Evolutionary conservation across 2,113 vertebrate genomes (phyloP).

Genomic region (Pantherophis guttatus): DNA sequence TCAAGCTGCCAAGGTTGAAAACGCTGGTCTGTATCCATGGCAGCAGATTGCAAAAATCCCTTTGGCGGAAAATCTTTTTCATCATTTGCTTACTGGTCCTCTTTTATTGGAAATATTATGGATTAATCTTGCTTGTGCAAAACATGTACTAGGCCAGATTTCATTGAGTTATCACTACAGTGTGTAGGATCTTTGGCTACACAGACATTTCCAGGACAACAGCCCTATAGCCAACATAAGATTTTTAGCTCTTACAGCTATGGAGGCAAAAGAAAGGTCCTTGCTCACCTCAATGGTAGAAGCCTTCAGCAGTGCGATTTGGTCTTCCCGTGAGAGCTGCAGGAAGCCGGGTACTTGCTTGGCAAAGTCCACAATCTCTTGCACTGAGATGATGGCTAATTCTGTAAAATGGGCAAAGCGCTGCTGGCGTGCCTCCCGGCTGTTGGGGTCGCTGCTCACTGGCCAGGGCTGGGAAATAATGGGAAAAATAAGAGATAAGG

Average conservation of each 20-base stretch:
- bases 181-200: not conserved
- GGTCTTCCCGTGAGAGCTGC: conserved; percentile 70
- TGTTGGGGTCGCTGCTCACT: conserved; percentile 68
- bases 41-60: not conserved
- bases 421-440: conserved; percentile 71
- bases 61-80: not conserved
- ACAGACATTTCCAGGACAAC: not conserved
- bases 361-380: conserved; percentile 75
- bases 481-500: not conserved
- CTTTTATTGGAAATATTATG: not conserved
- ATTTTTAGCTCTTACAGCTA: not conserved
- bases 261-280: not conserved
- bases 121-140: not conserved
- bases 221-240: too few species aligned
- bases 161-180: not conserved
- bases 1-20: not conserved
- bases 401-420: conserved; percentile 75
- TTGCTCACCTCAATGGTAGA: conserved; percentile 70
- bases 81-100: not conserved
- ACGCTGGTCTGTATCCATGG: not conserved
- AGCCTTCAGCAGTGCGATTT: conserved; percentile 72
- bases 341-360: conserved; percentile 74
- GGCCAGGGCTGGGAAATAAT: conserved; percentile 66
- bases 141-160: not conserved
- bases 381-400: conserved; percentile 73